Conservation (phyloP, 2,888 invertebrate genomes). For the Carcina quercana region DNA sequence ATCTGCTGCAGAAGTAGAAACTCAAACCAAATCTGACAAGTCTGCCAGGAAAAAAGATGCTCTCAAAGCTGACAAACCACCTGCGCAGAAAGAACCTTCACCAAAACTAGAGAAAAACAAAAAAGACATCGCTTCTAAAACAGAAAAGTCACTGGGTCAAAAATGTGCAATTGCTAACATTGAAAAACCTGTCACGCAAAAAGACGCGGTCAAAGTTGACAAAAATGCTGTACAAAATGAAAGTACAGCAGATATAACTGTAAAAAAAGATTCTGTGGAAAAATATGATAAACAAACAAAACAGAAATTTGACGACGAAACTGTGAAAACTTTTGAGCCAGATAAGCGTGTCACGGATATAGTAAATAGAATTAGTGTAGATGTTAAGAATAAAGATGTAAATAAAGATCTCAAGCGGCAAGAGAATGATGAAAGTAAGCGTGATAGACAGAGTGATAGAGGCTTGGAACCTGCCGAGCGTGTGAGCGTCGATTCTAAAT, state of each 20-base stretch:
- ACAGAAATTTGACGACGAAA: neutral
- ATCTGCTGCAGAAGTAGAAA: neutral
- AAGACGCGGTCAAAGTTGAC: conserved; percentile 2
- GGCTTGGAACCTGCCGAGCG: conserved; percentile 28
- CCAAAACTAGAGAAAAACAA: neutral
- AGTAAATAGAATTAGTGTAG: conserved; percentile 24
- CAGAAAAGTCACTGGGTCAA: neutral
- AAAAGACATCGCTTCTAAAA: conserved; percentile 1
- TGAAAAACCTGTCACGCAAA: conserved; percentile 1
- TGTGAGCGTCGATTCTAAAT: conserved; percentile 26
- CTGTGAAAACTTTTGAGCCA: conserved; percentile 2
- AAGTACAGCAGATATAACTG: neutral
- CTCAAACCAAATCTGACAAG: neutral
- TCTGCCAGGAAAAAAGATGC: neutral
- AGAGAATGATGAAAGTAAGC: conserved; percentile 22
- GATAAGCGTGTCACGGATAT: conserved; percentile 4
- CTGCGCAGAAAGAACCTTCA: neutral
- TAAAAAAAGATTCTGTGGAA: neutral
- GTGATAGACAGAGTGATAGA: conserved; percentile 27
- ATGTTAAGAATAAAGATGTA: conserved; percentile 21
- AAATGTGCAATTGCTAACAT: conserved; percentile 1
- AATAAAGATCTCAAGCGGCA: conserved; percentile 28
- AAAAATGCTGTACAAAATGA: conserved; percentile 1
- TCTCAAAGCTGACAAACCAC: neutral
- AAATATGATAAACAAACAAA: neutral